Conservation (phyloP, 2,888 invertebrate genomes). For the Cerastis rubricosa region DNA sequence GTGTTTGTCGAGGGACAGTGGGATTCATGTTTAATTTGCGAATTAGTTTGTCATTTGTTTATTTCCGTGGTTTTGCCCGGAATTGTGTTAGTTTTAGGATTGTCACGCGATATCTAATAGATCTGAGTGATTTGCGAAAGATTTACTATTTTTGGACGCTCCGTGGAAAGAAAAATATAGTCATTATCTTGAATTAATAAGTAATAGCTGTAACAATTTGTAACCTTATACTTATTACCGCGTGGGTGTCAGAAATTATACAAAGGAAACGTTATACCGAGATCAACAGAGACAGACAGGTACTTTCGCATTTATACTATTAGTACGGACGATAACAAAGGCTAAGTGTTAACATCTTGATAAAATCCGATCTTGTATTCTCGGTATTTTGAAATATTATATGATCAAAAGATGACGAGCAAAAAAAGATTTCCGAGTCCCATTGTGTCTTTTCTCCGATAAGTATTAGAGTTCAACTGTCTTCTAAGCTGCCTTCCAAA, state of each 20-base stretch:
- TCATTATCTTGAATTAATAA: background rate
- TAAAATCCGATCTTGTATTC: constrained; percentile 13
- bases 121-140: constrained; percentile 35
- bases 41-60: constrained; percentile 67
- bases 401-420: constrained; percentile 28
- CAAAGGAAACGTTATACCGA: background rate
- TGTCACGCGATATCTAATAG: constrained; percentile 45
- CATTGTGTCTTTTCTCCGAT: constrained; percentile 44
- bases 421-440: constrained; percentile 26
- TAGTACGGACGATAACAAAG: background rate
- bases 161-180: background rate
- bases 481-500: constrained; percentile 49
- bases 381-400: constrained; percentile 8
- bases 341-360: constrained; percentile 15
- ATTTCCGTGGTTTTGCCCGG: constrained; percentile 48
- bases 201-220: constrained; percentile 3
- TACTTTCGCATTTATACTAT: background rate
- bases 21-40: constrained; percentile 67
- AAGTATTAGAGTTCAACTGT: constrained; percentile 55
- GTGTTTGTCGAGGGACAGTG: constrained; percentile 59
- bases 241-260: background rate
- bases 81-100: constrained; percentile 27
- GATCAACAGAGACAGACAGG: background rate
- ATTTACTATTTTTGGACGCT: constrained; percentile 4
- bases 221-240: background rate